phyloP scores from a whole-genome alignment of 2,797 vertebrate genomes.

The Aselliscus stoliczkanus region DNA sequence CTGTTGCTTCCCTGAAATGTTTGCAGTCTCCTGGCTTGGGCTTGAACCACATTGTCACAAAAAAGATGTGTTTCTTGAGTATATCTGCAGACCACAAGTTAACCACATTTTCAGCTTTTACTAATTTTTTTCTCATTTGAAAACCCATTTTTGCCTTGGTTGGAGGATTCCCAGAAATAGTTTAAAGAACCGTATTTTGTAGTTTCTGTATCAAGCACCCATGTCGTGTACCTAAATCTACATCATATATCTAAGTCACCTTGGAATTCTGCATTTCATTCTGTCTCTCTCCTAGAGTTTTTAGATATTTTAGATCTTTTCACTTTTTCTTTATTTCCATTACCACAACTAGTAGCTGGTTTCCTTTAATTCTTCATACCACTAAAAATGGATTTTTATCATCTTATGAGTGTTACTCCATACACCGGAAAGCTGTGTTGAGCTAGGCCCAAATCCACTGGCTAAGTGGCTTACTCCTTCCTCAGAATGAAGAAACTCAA shows the following conservation, averaged over 20 bases:
- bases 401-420: neutral
- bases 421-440: neutral
- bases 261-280: neutral
- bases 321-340: neutral
- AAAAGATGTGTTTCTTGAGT: neutral
- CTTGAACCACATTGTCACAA: neutral
- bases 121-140: neutral
- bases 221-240: neutral
- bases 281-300: neutral
- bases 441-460: neutral
- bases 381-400: neutral
- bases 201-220: neutral
- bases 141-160: neutral
- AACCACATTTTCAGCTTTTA: slow-evolving; percentile 7
- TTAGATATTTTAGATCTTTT: neutral
- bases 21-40: slow-evolving; percentile 18
- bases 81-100: slow-evolving; percentile 14
- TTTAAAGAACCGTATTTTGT: neutral
- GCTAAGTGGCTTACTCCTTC: neutral
- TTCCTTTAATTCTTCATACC: neutral
- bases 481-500: neutral
- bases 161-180: neutral
- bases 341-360: neutral
- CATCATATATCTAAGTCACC: neutral
- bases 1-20: slow-evolving; percentile 49